Evolutionary conservation across 1,140 invertebrate species (phyloP), one percentile per base, ranked within the genome.

Genomic region (Armadillidium nasatum): DNA sequence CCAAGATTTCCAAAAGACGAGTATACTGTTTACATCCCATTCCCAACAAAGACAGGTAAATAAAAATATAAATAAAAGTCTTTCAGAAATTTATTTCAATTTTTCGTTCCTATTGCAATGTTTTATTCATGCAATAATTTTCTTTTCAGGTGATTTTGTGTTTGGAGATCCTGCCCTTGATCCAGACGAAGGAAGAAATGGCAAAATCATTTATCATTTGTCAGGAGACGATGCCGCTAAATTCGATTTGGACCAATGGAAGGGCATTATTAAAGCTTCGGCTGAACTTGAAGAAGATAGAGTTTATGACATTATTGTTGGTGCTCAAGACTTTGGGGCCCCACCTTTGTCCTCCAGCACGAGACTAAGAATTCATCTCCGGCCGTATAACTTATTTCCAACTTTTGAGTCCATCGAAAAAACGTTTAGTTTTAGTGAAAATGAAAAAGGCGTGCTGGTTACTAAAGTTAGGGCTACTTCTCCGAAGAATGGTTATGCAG

Each of bases 161-260:
- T 94, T 94, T 85, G 94, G 94, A 11, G 91, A 92, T 0, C 91
- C 90, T 84, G 94, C 94, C 0, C 85, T 86, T 9, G 94, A 96
- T 84, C 87, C 87, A 71, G 94, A 97, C 83, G 88, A 89, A 60
- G 93, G 90, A 0, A 83, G 88, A 0, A 96, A 96, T 83, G 92
- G 92, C 44, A 88, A 89, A 81, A 90, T 96, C 43, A 85, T 88
- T 11, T 97, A 96, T 83, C 88, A 87, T 60, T 85, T 97, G 0
- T 88, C 89, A 54, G 93, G 94, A 0, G 88, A 90, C 81, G 92
- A 95, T 83, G 87, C 90, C 4, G 85, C 90, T 44, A 89, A 90
- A 76, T 96, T 96, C 82, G 84, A 85, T 13, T 91, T 96, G 44
- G 90, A 94, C 81, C 85, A 86, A 76, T 87, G 90, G 81, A 94